A percentile compares a stretch with the other conserved stretches of the same genome.
phyloP scores from a whole-genome alignment of 2,113 vertebrate species.

The Campylomormyrus numenius region DNA sequence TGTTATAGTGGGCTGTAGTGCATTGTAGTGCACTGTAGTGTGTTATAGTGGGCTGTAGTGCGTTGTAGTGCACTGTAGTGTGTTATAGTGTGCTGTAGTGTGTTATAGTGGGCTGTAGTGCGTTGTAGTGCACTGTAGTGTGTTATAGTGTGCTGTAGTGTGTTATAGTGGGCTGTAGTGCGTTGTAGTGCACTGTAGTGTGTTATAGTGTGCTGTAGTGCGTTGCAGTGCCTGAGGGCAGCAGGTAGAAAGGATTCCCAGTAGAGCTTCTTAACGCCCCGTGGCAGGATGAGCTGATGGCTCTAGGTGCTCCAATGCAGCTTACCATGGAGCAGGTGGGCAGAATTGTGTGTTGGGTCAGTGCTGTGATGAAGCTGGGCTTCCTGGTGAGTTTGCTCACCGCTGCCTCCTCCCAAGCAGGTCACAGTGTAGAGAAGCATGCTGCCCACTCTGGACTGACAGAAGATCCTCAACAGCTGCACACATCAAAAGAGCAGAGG shows the following conservation, averaged over 20 bases:
- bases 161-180: background rate
- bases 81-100: background rate
- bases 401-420: background rate
- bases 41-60: too few species aligned
- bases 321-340: background rate
- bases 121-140: background rate
- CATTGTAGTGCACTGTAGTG: too few species aligned
- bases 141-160: background rate
- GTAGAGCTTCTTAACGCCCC: background rate
- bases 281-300: background rate
- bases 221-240: background rate
- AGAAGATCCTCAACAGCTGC: background rate
- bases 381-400: background rate
- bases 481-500: background rate
- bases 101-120: background rate
- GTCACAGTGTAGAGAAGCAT: background rate
- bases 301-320: background rate
- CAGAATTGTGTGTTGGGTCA: background rate
- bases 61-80: too few species aligned
- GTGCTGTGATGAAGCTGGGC: background rate
- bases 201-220: background rate
- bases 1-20: background rate
- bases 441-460: background rate
- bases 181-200: background rate
- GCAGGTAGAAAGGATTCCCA: background rate